Conservation (phyloP, 1,140 invertebrate species). For the Lordiphosa collinella region DNA sequence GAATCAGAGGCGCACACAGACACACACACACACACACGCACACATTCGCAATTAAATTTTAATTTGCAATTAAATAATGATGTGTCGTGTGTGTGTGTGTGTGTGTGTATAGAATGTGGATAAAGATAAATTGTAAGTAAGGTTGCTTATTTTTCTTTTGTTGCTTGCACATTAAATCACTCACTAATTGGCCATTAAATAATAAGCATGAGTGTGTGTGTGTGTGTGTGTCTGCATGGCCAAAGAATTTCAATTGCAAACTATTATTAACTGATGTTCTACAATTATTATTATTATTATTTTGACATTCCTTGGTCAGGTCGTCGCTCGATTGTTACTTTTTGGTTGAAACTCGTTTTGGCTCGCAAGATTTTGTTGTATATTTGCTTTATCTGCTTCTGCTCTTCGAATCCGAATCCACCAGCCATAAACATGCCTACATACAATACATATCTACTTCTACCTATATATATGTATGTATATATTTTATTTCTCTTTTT, state of each 20-base stretch:
- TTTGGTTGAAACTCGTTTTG: constrained; percentile 47
- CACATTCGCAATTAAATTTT: constrained; percentile 42
- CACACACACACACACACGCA: not conserved
- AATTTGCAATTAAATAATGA: constrained; percentile 43
- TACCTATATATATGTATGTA: constrained; percentile 1
- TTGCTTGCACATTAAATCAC: constrained; percentile 7
- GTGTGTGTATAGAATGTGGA: constrained; percentile 15
- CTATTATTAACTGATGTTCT: constrained; percentile 12
- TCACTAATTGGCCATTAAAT: constrained; percentile 60
- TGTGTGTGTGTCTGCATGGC: too few species aligned
- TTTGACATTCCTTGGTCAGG: constrained; percentile 20
- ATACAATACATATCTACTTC: constrained; percentile 1
- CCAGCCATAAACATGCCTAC: not conserved
- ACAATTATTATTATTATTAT: constrained; percentile 31
- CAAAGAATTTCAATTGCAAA: constrained; percentile 13
- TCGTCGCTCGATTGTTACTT: too few species aligned
- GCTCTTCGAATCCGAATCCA: not conserved
- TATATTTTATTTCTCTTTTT: constrained; percentile 21
- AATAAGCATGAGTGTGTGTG: constrained; percentile 41
- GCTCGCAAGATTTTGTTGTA: constrained; percentile 39
- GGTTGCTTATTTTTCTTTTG: not conserved
- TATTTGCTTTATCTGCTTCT: constrained; percentile 35
- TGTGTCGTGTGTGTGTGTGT: constrained; percentile 25
- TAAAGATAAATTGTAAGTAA: not conserved
- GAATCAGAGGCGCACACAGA: too few species aligned